Base-by-base conservation (phyloP, 2,797 vertebrate species). In the Acomys russatus region DNA sequence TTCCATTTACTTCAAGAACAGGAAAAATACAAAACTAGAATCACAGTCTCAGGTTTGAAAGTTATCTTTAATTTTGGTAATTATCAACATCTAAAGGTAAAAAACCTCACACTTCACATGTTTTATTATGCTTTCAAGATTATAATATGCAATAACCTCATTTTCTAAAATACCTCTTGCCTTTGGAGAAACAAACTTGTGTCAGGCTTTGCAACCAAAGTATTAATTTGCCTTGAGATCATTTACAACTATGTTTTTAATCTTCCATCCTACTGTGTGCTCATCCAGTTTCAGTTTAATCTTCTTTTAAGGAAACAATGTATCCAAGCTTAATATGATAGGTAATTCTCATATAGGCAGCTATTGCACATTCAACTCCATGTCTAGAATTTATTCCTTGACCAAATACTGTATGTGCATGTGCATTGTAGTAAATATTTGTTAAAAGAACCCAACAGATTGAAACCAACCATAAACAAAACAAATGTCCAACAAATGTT, bases 1-100 rank as follows among this genome's bases (percentile, higher is more conserved):
- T 82, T 86, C 61, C 1, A 54, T 79, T 94, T 92, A 61, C 23
- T 28, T 91, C 33, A 96, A 88, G 78, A 66, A 11, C 6, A n/a
- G 87, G 84, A 83, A 84, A 90, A 38, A 59, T 10, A 68, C 18
- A 88, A 94, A 90, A 61, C 22, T 38, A 54, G 25, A 56, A 73
- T 66, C 0, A 80, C 56, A 90, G n/a, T 79, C 15, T 91, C 35
- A 49, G 7, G 8, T 63, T 64, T 92, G 20, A 68, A 82, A 80
- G 73, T 73, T 51, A 71, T 6, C 25, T 79, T 89, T 78, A 59
- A 79, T 79, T 77, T 17, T 59, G 20, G 14, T 59, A 74, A 76
- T 49, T 10, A 73, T 70, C n/a, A 90, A 14, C 51, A 61, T 14
- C 11, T 20, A 83, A 94, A 49, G 0, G 1, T 71, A 84, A 87